Base-by-base conservation (phyloP, 2,888 invertebrate genomes). In the Griposia aprilina region DNA sequence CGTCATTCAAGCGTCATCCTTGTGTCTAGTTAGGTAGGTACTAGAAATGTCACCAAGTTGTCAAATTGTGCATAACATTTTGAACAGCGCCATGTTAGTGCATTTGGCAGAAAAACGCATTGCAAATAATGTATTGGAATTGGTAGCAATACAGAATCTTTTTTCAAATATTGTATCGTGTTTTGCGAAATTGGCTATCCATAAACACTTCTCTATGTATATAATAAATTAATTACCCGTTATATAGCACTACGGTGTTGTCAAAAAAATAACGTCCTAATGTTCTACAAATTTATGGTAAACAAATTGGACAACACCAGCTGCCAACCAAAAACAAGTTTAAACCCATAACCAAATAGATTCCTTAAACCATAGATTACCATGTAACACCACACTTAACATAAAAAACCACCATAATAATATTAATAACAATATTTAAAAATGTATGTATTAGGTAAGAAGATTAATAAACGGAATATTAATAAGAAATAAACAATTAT, bases 371-470 rank as follows among this genome's bases (percentile, higher is more conserved):
- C 81, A 85, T 59, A 78, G 84, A 83, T 69, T 66, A 81, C 41
- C 26, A 57, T 50, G 60, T 78, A 76, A 76, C 48, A 62, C 60
- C 60, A 84, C n/a, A 68, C 52, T 62, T 62, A 73, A 87, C 69
- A 76, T 76, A 69, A 80, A 76, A 75, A 69, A 57, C 60, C 11
- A 45, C 36, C 20, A 30, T 52, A 36, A 50, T 66, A 59, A 69
- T 60, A 70, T 66, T 80, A 80, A 74, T 80, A 83, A 74, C 30
- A 73, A 52, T 62, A 87, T 87, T 85, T 60, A 87, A 87, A 87
- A 36, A 36, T 36, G 30, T 36, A 36, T 36, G 1, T 36, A 36
- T 2, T 36, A 36, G 1, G 30, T 36, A 36, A 36, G 30, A 36
- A 36, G 30, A 36, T 36, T 36, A 36, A 36, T 36, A 36, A 36